Evolutionary conservation across 2,797 vertebrate genomes (phyloP).

Genomic region (Silurus lanzhouensis): DNA sequence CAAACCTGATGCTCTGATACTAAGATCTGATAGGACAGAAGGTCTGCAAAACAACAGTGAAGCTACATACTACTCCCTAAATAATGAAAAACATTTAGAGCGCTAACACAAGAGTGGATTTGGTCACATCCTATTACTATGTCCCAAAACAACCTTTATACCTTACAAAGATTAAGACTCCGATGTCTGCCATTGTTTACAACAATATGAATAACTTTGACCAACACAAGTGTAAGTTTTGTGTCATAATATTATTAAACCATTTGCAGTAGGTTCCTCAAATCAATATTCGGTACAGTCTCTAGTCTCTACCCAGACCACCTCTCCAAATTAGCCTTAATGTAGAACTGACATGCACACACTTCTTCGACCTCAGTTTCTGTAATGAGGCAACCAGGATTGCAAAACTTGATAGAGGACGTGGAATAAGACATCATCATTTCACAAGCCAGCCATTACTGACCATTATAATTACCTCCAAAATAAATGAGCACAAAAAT

Average conservation of each 20-base stretch:
- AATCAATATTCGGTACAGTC: neutral
- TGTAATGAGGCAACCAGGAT: neutral
- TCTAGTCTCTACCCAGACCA: neutral
- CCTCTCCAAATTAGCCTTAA: neutral
- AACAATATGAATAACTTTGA: neutral
- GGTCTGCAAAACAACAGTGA: neutral
- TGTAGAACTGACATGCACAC: neutral
- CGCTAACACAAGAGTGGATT: neutral
- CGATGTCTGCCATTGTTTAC: neutral
- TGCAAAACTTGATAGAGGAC: neutral
- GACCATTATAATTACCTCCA: neutral
- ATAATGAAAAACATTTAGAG: neutral
- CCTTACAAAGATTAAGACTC: neutral
- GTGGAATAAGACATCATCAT: too few relatives aligned
- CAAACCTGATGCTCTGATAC: conserved; percentile 65
- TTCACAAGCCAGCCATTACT: neutral
- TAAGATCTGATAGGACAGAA: conserved; percentile 58
- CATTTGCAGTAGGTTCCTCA: neutral
- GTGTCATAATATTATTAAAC: neutral
- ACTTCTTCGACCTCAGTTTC: neutral
- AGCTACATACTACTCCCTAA: neutral
- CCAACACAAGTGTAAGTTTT: neutral
- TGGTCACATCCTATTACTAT: conserved; percentile 2
- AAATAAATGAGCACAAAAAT: neutral
- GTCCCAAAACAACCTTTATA: neutral